These are phyloP conservation scores for Clarias laeviceps DNA, from an alignment of 2,797 vertebrate species.

Conservation along the genomic window DNA sequence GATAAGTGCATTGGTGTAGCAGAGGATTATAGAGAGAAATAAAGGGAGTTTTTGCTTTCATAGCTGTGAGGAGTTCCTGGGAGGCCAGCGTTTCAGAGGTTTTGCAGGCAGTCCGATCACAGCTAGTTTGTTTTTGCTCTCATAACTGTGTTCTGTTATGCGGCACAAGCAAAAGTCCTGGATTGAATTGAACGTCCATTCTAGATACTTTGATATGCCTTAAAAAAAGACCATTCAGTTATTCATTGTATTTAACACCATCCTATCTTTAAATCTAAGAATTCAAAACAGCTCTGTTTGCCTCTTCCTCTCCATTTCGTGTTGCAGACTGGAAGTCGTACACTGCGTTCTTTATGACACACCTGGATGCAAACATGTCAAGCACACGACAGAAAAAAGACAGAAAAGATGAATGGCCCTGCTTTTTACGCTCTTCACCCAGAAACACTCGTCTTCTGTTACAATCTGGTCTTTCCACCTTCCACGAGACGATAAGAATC, in stretches of 20 bases:
- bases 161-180: too few relatives aligned
- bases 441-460: slow-evolving; percentile 24
- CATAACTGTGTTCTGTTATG: too few relatives aligned
- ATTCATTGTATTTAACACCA: neutral
- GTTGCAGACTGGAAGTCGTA: neutral
- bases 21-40: too few relatives aligned
- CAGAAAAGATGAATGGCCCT: neutral
- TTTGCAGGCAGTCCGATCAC: too few relatives aligned
- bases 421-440: neutral
- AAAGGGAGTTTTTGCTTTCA: too few relatives aligned
- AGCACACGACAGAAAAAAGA: neutral
- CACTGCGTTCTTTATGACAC: neutral
- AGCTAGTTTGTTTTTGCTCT: too few relatives aligned
- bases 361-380: slow-evolving; percentile 10
- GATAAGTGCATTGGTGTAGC: too few relatives aligned
- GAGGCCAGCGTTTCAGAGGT: too few relatives aligned
- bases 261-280: neutral
- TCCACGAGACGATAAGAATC: slow-evolving; percentile 46
- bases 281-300: neutral
- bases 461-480: slow-evolving; percentile 15
- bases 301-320: neutral
- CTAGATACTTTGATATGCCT: neutral
- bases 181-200: too few relatives aligned
- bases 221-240: neutral
- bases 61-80: too few relatives aligned